Conservation (phyloP, 2,888 invertebrate species). For the Hymenopus coronatus region DNA sequence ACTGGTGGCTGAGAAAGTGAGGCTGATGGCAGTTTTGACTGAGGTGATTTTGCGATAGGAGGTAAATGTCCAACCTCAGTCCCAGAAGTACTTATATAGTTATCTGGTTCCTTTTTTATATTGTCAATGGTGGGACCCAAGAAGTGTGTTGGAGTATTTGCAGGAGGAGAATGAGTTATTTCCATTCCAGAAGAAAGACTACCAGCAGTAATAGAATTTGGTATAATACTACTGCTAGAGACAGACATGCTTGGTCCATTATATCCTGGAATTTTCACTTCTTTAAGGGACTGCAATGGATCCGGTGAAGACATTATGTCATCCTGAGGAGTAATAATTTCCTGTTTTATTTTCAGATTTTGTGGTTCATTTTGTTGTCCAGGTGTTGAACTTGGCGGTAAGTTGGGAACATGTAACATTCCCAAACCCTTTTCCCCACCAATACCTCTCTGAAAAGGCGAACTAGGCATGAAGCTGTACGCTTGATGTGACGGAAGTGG, state of each 20-base stretch:
- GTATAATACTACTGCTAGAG: conserved; percentile 36
- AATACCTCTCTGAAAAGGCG: conserved; percentile 41
- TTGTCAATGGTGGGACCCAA: conserved; percentile 66
- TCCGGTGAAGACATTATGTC: conserved; percentile 49
- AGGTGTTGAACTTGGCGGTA: conserved; percentile 35
- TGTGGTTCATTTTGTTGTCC: conserved; percentile 60
- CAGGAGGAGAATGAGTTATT: conserved; percentile 25
- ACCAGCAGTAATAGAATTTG: not conserved
- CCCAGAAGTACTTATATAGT: conserved; percentile 22
- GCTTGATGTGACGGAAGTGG: conserved; percentile 38
- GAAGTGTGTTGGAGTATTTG: conserved; percentile 45
- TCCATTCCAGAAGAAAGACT: conserved; percentile 11
- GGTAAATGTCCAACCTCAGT: conserved; percentile 3
- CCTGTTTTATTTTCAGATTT: conserved; percentile 70
- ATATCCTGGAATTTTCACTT: conserved; percentile 75
- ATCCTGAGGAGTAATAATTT: conserved; percentile 44
- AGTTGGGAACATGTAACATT: conserved; percentile 7
- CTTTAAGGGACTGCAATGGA: conserved; percentile 74
- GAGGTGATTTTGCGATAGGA: conserved; percentile 11
- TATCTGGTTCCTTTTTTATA: conserved; percentile 72
- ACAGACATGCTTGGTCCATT: conserved; percentile 47
- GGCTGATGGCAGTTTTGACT: conserved; percentile 12
- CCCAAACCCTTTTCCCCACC: not conserved
- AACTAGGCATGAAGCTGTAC: conserved; percentile 61
- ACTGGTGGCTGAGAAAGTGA: not conserved